Evolutionary conservation across 2,797 vertebrate genomes (phyloP).

Genomic region (Yasuhikotakia modesta): DNA sequence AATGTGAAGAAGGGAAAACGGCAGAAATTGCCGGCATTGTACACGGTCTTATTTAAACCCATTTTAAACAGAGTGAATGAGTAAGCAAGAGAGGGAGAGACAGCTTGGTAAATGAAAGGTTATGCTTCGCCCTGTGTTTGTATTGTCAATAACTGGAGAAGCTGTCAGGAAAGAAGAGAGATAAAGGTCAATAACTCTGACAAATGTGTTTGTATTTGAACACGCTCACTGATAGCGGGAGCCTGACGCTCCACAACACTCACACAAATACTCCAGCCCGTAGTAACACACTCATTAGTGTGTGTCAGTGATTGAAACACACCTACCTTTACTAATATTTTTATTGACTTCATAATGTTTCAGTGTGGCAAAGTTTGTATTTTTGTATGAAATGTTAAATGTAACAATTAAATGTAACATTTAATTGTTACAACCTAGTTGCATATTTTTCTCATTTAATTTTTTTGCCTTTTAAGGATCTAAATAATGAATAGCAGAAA

Average conservation of each 20-base stretch:
- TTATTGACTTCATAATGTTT: background rate
- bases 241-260: slow-evolving; percentile 76
- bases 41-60: slow-evolving; percentile 95
- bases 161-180: slow-evolving; percentile 98
- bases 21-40: slow-evolving; percentile 96
- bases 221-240: slow-evolving; percentile 80
- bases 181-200: slow-evolving; percentile 99
- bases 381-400: background rate
- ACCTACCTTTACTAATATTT: slow-evolving; percentile 19
- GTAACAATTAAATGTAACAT: too few species aligned
- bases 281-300: slow-evolving; percentile 74
- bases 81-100: slow-evolving; percentile 66
- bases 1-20: slow-evolving; percentile 92
- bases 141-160: slow-evolving; percentile 98
- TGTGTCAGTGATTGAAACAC: slow-evolving; percentile 63
- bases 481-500: too few species aligned
- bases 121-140: slow-evolving; percentile 98
- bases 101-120: slow-evolving; percentile 98
- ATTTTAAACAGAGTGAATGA: slow-evolving; percentile 71
- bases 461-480: too few species aligned
- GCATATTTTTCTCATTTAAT: too few species aligned
- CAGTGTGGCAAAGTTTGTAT: too few species aligned
- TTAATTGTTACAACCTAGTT: background rate
- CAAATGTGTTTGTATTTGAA: slow-evolving; percentile 98
- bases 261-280: slow-evolving; percentile 76